Evolutionary conservation across 2,888 invertebrate species (phyloP).

Genomic region (Dasysyrphus tricinctus): DNA sequence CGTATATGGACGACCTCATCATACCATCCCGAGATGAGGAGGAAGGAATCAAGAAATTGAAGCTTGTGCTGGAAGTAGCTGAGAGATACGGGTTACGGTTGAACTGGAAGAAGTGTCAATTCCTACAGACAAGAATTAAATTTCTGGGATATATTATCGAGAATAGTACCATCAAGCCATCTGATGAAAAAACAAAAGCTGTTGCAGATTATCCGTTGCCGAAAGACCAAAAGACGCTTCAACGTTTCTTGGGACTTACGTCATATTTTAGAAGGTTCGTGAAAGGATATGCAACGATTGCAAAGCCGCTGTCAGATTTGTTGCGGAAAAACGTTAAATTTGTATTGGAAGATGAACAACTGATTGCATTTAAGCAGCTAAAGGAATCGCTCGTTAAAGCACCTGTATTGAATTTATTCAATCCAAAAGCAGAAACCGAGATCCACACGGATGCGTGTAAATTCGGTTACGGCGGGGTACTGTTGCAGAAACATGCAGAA

Average conservation of each 20-base stretch:
- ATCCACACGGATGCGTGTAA: slow-evolving; percentile 57
- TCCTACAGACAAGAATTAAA: background rate
- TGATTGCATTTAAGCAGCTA: slow-evolving; percentile 19
- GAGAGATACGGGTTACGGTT: background rate
- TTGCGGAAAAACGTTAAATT: slow-evolving; percentile 57
- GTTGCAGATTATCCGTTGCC: slow-evolving; percentile 44
- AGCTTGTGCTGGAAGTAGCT: too few species aligned
- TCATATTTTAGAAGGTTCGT: slow-evolving; percentile 43
- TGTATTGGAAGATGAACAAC: slow-evolving; percentile 54
- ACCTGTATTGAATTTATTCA: slow-evolving; percentile 43
- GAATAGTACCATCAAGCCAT: slow-evolving; percentile 14
- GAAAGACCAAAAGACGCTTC: slow-evolving; percentile 34
- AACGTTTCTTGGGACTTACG: slow-evolving; percentile 46
- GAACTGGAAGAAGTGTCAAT: slow-evolving; percentile 4
- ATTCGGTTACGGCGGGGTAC: slow-evolving; percentile 49
- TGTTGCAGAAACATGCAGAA: slow-evolving; percentile 46
- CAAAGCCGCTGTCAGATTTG: slow-evolving; percentile 78
- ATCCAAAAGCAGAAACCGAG: slow-evolving; percentile 40
- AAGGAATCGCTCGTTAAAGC: background rate
- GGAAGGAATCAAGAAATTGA: too few species aligned
- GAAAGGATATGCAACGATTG: slow-evolving; percentile 77
- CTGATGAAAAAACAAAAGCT: too few species aligned
- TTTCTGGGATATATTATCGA: slow-evolving; percentile 32
- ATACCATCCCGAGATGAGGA: too few species aligned
- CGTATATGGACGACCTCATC: background rate